Percentiles rank a stretch among this genome's conserved stretches.
phyloP scores from a whole-genome alignment of 2,888 invertebrate genomes.

The Rapana venosa region DNA sequence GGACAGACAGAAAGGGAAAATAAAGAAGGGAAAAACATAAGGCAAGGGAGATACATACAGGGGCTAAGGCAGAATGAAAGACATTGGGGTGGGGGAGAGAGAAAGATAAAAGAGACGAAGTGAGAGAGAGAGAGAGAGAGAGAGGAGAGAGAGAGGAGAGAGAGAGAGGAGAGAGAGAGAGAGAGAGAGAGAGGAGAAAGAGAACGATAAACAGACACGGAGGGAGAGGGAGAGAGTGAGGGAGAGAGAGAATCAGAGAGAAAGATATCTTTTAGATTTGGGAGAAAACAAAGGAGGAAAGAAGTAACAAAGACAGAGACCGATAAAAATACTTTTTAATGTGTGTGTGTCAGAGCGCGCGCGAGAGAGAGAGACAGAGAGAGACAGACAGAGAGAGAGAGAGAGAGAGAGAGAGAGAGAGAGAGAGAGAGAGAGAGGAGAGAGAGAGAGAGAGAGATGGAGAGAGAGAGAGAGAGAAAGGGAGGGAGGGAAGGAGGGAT shows the following conservation, averaged over 20 bases:
- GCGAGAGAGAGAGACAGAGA: constrained; percentile 34
- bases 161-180: too few relatives aligned
- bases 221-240: constrained; percentile 17
- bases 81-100: too few relatives aligned
- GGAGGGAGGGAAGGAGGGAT: constrained; percentile 12
- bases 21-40: too few relatives aligned
- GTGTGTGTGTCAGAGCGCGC: constrained; percentile 27
- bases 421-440: constrained; percentile 18
- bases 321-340: too few relatives aligned
- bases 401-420: constrained; percentile 5
- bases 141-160: too few relatives aligned
- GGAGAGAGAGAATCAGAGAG: constrained; percentile 34
- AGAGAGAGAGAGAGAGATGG: neutral
- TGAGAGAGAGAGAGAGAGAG: too few relatives aligned
- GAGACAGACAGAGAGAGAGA: constrained; percentile 19
- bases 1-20: too few relatives aligned
- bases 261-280: neutral
- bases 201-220: neutral
- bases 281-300: neutral
- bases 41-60: too few relatives aligned
- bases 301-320: too few relatives aligned
- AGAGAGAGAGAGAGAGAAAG: constrained; percentile 29
- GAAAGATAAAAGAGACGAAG: too few relatives aligned
- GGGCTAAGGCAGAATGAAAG: too few relatives aligned
- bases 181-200: neutral